Evolutionary conservation across 1,140 invertebrate species (phyloP).

Genomic region (Latrodectus geometricus): DNA sequence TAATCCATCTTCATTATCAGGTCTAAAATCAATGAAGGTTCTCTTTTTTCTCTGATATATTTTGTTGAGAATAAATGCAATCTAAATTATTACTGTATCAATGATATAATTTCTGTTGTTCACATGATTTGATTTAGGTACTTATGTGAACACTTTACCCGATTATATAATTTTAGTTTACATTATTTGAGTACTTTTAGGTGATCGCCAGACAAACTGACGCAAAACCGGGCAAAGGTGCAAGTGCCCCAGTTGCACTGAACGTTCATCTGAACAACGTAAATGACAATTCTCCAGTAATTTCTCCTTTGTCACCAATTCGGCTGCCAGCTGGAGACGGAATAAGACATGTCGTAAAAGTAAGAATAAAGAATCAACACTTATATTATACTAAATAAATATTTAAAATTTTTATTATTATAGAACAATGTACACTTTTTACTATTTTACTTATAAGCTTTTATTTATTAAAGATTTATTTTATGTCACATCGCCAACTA

Average conservation of each 20-base stretch:
- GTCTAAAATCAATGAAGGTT: neutral
- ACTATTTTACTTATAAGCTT: no score
- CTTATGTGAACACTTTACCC: no score
- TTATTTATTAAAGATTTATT: no score
- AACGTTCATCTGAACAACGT: slow-evolving; percentile 83
- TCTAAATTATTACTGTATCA: no score
- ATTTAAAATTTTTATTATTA: no score
- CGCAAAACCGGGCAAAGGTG: slow-evolving; percentile 76
- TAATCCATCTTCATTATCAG: neutral
- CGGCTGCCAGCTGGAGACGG: slow-evolving; percentile 84
- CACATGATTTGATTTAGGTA: no score
- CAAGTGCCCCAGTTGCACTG: slow-evolving; percentile 83
- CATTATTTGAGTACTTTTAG: slow-evolving; percentile 30
- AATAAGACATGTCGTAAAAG: slow-evolving; percentile 80
- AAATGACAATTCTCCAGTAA: slow-evolving; percentile 85
- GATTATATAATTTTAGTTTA: no score
- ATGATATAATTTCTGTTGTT: no score
- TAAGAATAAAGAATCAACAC: slow-evolving; percentile 64
- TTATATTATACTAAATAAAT: neutral
- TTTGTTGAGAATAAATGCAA: no score
- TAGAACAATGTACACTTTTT: no score
- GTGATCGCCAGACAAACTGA: slow-evolving; percentile 81
- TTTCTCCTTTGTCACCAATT: slow-evolving; percentile 81
- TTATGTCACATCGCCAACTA: no score
- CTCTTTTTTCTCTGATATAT: no score